Evolutionary conservation across 2,113 vertebrate species (phyloP).

Genomic region (Ranitomeya imitator): DNA sequence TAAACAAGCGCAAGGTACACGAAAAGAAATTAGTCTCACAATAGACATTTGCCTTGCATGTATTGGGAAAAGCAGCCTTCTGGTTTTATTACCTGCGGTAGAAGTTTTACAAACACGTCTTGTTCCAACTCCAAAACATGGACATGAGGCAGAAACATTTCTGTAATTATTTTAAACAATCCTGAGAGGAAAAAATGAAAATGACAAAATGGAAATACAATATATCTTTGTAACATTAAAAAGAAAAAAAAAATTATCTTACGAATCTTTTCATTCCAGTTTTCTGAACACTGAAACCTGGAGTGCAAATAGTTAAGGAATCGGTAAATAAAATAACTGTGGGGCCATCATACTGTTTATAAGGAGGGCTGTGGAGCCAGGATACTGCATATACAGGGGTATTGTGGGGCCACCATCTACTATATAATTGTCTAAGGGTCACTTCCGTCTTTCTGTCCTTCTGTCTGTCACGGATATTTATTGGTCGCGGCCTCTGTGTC

Average conservation of each 20-base stretch:
- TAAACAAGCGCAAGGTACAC: too few species aligned
- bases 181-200: not conserved
- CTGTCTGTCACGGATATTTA: too few species aligned
- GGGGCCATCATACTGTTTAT: not conserved
- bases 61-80: not conserved
- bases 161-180: slow-evolving; percentile 69
- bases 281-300: slow-evolving; percentile 76
- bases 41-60: not conserved
- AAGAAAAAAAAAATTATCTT: slow-evolving; percentile 68
- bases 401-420: too few species aligned
- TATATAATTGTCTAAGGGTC: too few species aligned
- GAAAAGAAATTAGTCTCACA: too few species aligned
- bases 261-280: slow-evolving; percentile 82
- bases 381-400: too few species aligned
- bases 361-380: too few species aligned
- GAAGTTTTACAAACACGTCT: slow-evolving; percentile 83
- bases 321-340: not conserved
- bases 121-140: slow-evolving; percentile 78
- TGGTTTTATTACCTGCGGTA: slow-evolving; percentile 83
- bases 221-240: not conserved
- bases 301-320: slow-evolving; percentile 80
- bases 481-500: too few species aligned
- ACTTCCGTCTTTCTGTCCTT: too few species aligned
- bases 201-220: not conserved
- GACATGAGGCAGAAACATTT: slow-evolving; percentile 91